phyloP scores from a whole-genome alignment of 2,113 vertebrate genomes.

The Leucopsar rothschildi region DNA sequence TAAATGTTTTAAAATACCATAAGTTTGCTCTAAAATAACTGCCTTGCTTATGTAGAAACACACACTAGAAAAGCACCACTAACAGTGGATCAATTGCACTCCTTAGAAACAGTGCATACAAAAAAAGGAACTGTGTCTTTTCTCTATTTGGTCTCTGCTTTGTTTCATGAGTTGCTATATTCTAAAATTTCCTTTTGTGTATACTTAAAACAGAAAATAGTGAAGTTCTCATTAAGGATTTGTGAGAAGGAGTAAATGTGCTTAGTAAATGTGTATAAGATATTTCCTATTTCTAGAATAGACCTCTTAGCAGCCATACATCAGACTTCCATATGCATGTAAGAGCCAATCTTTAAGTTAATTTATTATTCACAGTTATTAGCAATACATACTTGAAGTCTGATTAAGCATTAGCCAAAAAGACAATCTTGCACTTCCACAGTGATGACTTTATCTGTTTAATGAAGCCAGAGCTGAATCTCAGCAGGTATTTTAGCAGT shows the following conservation, averaged over 20 bases:
- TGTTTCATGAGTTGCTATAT: neutral
- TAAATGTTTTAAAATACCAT: neutral
- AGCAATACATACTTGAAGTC: neutral
- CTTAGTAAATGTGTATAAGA: neutral
- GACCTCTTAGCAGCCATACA: neutral
- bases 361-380: slow-evolving; percentile 29
- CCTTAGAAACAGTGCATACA: accelerated
- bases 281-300: neutral
- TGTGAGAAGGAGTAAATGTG: neutral
- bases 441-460: neutral
- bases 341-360: neutral
- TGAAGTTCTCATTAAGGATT: neutral
- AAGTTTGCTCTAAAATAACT: neutral
- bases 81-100: neutral
- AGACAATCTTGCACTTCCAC: neutral
- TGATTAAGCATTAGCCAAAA: neutral
- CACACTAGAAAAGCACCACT: neutral
- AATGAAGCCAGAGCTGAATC: neutral
- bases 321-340: neutral
- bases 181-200: neutral
- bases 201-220: neutral
- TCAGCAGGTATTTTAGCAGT: neutral
- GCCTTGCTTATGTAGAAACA: neutral
- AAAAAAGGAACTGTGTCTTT: neutral
- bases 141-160: neutral